A percentile compares a stretch with the other conserved stretches of the same genome.
Evolutionary conservation across 2,888 invertebrate genomes (phyloP).

Genomic region (Eupithecia subumbrata): DNA sequence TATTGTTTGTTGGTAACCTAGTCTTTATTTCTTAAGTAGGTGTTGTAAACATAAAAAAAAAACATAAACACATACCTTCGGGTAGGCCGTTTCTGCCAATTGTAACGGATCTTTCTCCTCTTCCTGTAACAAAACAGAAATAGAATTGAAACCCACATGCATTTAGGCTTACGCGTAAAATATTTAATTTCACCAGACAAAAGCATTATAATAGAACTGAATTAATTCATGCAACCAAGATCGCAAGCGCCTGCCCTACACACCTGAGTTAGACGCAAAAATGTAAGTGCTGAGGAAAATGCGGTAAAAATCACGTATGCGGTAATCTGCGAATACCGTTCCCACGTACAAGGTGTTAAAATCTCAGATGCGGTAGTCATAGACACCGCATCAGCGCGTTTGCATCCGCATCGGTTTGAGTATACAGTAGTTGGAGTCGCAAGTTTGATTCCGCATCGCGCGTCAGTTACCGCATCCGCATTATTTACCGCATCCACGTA

Average conservation of each 20-base stretch:
- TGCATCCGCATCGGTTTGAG: neutral
- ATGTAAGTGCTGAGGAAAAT: neutral
- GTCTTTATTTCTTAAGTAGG: neutral
- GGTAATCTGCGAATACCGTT: slow-evolving; percentile 3
- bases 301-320: slow-evolving; percentile 14
- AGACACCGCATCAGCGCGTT: neutral
- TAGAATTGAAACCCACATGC: neutral
- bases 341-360: neutral
- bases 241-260: slow-evolving; percentile 3
- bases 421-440: neutral
- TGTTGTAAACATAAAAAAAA: too few relatives aligned
- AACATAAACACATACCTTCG: slow-evolving; percentile 53
- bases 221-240: slow-evolving; percentile 2
- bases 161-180: neutral
- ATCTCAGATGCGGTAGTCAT: neutral
- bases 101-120: slow-evolving; percentile 60
- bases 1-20: neutral
- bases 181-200: neutral
- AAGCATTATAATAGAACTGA: slow-evolving; percentile 4
- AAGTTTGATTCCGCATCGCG: neutral
- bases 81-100: slow-evolving; percentile 57
- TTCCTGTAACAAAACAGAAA: slow-evolving; percentile 44
- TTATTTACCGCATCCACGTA: slow-evolving; percentile 16
- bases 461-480: slow-evolving; percentile 12
- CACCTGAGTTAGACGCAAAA: neutral